These are phyloP conservation scores for Thunnus maccoyii DNA, from an alignment of 2,113 vertebrate species.

Conservation along the genomic window DNA sequence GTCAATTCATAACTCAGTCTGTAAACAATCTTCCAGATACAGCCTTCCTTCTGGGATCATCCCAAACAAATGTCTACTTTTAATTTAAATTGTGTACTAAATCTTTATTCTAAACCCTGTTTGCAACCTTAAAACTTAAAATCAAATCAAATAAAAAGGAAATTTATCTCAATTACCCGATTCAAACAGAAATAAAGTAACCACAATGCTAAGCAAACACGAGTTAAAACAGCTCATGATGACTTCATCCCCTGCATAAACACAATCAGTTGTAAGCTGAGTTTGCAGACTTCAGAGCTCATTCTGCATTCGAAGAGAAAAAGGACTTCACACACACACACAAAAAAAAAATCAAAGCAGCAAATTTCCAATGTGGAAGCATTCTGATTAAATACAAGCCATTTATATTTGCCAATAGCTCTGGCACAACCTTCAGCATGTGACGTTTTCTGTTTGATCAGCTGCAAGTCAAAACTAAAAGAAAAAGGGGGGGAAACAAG, in stretches of 20 bases:
- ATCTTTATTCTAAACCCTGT: background rate
- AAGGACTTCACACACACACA: background rate
- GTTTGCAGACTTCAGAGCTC: background rate
- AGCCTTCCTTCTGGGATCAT: too few relatives aligned
- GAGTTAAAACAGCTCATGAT: background rate
- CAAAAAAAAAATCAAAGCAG: background rate
- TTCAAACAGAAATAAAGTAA: background rate
- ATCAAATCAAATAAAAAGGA: background rate
- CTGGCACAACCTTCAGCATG: background rate
- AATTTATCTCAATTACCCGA: background rate
- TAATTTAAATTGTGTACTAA: background rate
- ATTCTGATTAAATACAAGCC: background rate
- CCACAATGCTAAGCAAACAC: background rate
- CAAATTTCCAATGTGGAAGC: background rate
- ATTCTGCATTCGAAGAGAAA: background rate
- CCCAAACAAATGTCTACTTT: background rate
- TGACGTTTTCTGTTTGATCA: conserved; percentile 27
- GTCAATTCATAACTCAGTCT: too few relatives aligned
- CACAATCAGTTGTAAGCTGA: background rate
- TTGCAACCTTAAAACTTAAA: background rate
- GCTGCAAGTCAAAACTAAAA: conserved; percentile 22
- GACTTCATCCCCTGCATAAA: background rate
- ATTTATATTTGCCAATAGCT: background rate
- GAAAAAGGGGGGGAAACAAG: background rate
- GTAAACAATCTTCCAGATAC: too few relatives aligned